Evolutionary conservation across 2,797 vertebrate genomes (phyloP).

Genomic region (Sphenopsis melanotis): DNA sequence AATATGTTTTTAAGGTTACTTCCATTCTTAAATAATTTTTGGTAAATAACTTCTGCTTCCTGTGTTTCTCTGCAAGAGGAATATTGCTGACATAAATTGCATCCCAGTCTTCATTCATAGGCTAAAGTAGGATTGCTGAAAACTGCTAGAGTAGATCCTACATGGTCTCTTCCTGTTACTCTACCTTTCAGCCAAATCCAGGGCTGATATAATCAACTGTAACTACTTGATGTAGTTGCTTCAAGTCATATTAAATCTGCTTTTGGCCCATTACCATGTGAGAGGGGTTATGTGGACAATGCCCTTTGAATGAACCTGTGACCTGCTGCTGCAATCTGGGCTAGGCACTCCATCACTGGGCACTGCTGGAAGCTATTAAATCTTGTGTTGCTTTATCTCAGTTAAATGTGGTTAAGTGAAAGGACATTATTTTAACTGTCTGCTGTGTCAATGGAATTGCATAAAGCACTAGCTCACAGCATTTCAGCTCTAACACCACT

Average conservation of each 20-base stretch:
- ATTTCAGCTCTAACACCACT: not conserved
- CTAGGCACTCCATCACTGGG: not conserved
- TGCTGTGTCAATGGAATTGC: conserved; percentile 3
- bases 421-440: conserved; percentile 40
- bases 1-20: not conserved
- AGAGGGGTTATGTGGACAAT: not conserved
- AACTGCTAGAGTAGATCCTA: not conserved
- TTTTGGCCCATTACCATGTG: not conserved
- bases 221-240: not conserved
- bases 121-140: not conserved
- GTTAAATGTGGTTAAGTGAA: conserved; percentile 45
- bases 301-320: conserved; percentile 10
- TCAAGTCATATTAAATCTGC: not conserved
- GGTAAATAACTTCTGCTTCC: not conserved
- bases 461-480: not conserved
- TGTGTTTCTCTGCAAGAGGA: not conserved
- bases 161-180: not conserved
- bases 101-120: not conserved
- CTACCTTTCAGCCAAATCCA: not conserved
- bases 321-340: not conserved
- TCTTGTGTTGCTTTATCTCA: conserved; percentile 33
- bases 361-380: conserved; percentile 24
- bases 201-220: not conserved
- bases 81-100: not conserved
- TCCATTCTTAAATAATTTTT: not conserved